phyloP scores from a whole-genome alignment of 2,113 vertebrate species.

The Todiramphus saurophagus region DNA sequence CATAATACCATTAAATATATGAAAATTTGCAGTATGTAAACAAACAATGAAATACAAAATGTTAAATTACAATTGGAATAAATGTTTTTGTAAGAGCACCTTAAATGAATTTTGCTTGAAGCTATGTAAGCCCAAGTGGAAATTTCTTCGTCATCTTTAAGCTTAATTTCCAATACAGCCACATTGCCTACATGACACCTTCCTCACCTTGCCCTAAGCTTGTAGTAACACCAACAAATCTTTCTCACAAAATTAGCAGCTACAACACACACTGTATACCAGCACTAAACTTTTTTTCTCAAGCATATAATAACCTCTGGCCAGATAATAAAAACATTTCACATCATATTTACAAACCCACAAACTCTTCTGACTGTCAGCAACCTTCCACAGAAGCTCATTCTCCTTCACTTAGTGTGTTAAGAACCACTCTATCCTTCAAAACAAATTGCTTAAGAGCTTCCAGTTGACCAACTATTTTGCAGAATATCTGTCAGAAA shows the following conservation, averaged over 20 bases:
- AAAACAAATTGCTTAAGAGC: not conserved
- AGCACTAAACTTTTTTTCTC: not conserved
- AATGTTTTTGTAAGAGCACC: not conserved
- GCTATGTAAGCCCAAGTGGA: not conserved
- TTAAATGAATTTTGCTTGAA: not conserved
- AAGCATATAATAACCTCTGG: not conserved
- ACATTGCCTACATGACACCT: not conserved
- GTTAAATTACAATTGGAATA: not conserved
- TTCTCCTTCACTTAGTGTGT: not conserved
- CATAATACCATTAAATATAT: not conserved
- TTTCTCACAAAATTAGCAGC: not conserved
- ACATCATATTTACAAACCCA: not conserved
- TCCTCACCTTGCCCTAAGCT: not conserved
- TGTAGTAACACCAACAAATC: not conserved
- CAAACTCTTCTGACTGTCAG: not conserved
- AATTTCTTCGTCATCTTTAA: not conserved
- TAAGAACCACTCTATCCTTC: not conserved
- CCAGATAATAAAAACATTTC: not conserved
- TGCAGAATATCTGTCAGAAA: not conserved
- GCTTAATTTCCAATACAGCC: not conserved
- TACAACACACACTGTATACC: not conserved
- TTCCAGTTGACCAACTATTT: not conserved
- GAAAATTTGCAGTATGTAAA: not conserved
- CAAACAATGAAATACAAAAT: not conserved
- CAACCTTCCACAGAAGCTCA: not conserved